Evolutionary conservation across 2,113 vertebrate genomes (phyloP).

Genomic region (Nesoenas mayeri): DNA sequence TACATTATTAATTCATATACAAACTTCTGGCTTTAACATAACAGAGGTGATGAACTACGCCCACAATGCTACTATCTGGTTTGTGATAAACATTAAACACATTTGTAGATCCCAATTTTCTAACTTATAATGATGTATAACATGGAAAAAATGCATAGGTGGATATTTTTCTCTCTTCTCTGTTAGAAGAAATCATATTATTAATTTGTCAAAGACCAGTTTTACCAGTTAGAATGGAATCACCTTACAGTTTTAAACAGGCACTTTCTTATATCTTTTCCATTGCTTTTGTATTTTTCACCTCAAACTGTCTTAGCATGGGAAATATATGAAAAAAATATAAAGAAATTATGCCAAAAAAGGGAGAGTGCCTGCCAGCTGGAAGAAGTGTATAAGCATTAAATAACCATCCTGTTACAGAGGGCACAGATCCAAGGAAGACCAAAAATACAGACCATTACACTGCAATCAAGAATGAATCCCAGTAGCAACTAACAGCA

Average conservation of each 20-base stretch:
- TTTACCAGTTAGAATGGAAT: not conserved
- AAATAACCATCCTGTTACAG: constrained; percentile 21
- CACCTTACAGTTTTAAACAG: not conserved
- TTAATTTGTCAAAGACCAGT: not conserved
- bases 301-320: not conserved
- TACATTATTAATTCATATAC: not conserved
- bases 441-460: constrained; percentile 30
- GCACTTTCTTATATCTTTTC: not conserved
- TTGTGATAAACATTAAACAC: not conserved
- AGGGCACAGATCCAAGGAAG: constrained; percentile 16
- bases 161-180: not conserved
- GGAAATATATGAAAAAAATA: not conserved
- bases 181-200: not conserved
- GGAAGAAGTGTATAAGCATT: not conserved
- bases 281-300: not conserved
- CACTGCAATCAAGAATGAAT: not conserved
- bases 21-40: not conserved
- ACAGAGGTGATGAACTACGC: not conserved
- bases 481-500: not conserved
- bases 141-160: not conserved
- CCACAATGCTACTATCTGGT: not conserved
- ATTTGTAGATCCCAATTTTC: not conserved
- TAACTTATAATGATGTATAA: not conserved
- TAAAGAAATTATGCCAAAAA: not conserved
- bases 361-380: not conserved